Evolutionary conservation across 2,888 invertebrate species (phyloP).

Genomic region (Mythimna impura): DNA sequence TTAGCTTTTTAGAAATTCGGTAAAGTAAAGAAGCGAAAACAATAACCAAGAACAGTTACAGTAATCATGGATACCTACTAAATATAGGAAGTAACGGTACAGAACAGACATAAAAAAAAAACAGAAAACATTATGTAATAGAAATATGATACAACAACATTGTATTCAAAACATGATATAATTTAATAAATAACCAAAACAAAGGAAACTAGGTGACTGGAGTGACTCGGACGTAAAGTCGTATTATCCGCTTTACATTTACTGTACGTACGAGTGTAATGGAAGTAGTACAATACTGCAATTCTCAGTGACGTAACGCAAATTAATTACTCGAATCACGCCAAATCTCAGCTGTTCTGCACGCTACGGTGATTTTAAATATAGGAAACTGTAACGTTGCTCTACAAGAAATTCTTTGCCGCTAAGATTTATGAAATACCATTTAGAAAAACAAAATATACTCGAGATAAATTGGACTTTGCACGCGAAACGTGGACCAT

Average conservation of each 20-base stretch:
- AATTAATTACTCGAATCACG: constrained; percentile 68
- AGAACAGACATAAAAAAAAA: constrained; percentile 18
- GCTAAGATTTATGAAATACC: constrained; percentile 60
- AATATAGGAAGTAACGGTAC: constrained; percentile 48
- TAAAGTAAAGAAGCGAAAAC: constrained; percentile 23
- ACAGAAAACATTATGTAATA: constrained; percentile 43
- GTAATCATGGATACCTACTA: constrained; percentile 22
- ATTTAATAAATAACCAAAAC: constrained; percentile 52
- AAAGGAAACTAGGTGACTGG: constrained; percentile 58
- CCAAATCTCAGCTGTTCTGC: constrained; percentile 67
- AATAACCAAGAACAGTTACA: constrained; percentile 23
- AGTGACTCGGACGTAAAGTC: constrained; percentile 45
- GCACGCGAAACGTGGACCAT: constrained; percentile 46
- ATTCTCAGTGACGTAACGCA: constrained; percentile 60
- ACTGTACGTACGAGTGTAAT: constrained; percentile 39
- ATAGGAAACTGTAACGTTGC: constrained; percentile 65
- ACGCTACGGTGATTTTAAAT: constrained; percentile 67
- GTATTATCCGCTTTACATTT: constrained; percentile 42
- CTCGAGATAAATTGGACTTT: constrained; percentile 44
- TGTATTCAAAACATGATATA: constrained; percentile 41
- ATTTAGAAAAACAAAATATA: constrained; percentile 53
- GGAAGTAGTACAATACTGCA: constrained; percentile 63
- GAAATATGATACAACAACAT: constrained; percentile 45
- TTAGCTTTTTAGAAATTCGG: constrained; percentile 29
- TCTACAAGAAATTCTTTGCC: constrained; percentile 59